These are phyloP conservation scores for Hexactinellida sp. DNA, from an alignment of 37 sponge, comb jelly and placozoan genomes.

Conservation along the genomic window DNA sequence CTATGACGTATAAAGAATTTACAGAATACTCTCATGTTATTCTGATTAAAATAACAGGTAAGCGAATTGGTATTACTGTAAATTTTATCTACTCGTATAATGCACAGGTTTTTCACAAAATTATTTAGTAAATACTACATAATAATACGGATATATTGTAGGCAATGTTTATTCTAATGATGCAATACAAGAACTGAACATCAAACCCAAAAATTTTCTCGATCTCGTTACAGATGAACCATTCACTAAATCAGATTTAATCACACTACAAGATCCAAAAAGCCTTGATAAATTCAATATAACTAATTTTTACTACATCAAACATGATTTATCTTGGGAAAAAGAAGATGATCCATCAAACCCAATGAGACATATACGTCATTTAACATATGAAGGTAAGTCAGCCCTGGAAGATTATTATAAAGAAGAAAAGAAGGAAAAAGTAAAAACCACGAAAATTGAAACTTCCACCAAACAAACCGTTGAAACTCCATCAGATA, in stretches of 20 bases:
- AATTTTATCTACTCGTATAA: no score
- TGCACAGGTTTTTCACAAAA: no score
- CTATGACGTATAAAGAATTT: slow-evolving; percentile 84
- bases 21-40: slow-evolving; percentile 85
- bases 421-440: background rate
- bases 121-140: no score
- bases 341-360: slow-evolving; percentile 45
- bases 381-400: background rate
- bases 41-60: slow-evolving; percentile 76
- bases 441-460: background rate
- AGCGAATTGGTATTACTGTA: slow-evolving; percentile 80
- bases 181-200: slow-evolving; percentile 73
- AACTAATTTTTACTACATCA: slow-evolving; percentile 71
- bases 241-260: slow-evolving; percentile 65
- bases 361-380: background rate
- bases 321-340: slow-evolving; percentile 52
- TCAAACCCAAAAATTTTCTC: slow-evolving; percentile 60
- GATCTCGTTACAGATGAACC: slow-evolving; percentile 82
- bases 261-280: slow-evolving; percentile 78
- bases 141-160: no score
- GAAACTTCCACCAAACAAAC: background rate
- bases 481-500: slow-evolving; percentile 18
- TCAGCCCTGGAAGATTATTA: background rate
- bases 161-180: slow-evolving; percentile 20
- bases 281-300: slow-evolving; percentile 75